These are phyloP conservation scores for Bucco capensis DNA, from an alignment of 2,113 vertebrate species.

Conservation along the genomic window DNA sequence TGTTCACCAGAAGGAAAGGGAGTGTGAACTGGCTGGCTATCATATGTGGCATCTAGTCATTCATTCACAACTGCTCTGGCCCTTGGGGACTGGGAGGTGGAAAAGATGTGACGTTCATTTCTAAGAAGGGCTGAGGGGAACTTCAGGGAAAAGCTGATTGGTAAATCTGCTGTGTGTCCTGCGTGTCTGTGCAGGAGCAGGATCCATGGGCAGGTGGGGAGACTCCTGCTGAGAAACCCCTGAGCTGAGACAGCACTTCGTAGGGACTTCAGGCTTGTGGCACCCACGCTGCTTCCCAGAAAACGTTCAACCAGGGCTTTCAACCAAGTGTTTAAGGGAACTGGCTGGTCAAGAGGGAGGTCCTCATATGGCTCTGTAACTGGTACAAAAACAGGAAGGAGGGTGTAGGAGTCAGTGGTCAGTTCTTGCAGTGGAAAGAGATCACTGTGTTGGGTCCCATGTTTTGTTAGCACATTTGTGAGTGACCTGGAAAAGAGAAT, in stretches of 20 bases:
- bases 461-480: not conserved
- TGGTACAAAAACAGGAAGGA: constrained; percentile 47
- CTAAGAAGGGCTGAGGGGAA: constrained; percentile 2
- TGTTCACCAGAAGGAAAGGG: not conserved
- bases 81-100: not conserved
- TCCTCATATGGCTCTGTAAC: not conserved
- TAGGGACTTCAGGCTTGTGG: not conserved
- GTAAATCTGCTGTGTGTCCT: not conserved
- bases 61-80: not conserved
- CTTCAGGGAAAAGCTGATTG: not conserved
- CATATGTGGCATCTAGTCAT: not conserved
- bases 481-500: constrained; percentile 32
- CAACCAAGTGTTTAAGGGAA: not conserved
- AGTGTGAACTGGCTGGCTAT: not conserved
- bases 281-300: not conserved
- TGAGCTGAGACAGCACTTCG: not conserved
- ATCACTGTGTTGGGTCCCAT: not conserved
- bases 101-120: not conserved
- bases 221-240: not conserved
- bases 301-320: not conserved
- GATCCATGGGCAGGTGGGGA: not conserved
- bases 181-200: not conserved
- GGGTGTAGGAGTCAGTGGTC: not conserved
- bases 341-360: not conserved
- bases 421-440: not conserved